Base-by-base conservation (phyloP, 2,113 vertebrate genomes). In the Hemiprocne comata region DNA sequence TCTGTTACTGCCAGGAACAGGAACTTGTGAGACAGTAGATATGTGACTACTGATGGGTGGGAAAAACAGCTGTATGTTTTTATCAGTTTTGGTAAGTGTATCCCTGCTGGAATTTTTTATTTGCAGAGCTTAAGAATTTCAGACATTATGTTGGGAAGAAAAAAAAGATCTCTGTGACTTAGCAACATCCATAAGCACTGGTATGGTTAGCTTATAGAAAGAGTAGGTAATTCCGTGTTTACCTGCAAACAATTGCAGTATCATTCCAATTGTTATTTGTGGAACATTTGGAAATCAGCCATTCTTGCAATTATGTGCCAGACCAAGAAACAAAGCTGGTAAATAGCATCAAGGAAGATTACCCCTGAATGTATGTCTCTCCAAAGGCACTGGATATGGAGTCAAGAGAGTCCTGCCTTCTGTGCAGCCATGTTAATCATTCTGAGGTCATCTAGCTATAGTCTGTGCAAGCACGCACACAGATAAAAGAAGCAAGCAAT, bases 71-170 rank as follows among this genome's bases (percentile, higher is more conserved):
- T n/a, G 4, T 18, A 6, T 28, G 11, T 24, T 38, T 42, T 19
- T 50, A 7, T n/a, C 2, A 31, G 2, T 74, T 73, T 84, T 55
- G 21, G 17, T 33, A 51, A 70, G 15, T 15, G 51, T 60, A 71
- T 31, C 31, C 38, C 33, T 65, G 17, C 6, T 44, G 18, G 9
- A 55, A 55, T 28, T 38, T 90, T 89, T 57, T 31, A 64, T 26
- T 75, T 72, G 20, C 6, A 29, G 84, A 54, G 23, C 66, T 87
- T 44, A 78, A 75, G 66, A 85, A 23, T 21, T 16, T 51, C n/a
- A 55, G 31, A 65, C 67, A 72, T 75, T 7, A 44, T 0, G 0
- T 1, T 48, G 12, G 16, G 4, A 11, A 44, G 11, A 36, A 24
- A 48, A 33, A 34, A n/a, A 38, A 48, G 3, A 20, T 16, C 13